Evolutionary conservation across 2,888 invertebrate species (phyloP).

Genomic region (Graphium colonna): DNA sequence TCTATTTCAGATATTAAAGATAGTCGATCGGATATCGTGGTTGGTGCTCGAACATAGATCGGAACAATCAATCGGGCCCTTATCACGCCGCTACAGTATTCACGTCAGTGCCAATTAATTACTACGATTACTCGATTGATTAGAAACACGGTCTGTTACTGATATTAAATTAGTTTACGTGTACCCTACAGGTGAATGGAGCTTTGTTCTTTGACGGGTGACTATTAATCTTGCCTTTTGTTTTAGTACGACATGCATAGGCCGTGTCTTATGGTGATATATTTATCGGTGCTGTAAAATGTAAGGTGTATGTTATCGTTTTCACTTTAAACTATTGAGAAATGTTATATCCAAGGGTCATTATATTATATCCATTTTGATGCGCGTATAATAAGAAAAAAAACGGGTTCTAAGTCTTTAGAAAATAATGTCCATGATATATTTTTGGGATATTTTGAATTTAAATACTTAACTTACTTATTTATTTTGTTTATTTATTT

Average conservation of each 20-base stretch:
- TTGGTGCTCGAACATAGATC: conserved; percentile 22
- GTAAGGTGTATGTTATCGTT: no score
- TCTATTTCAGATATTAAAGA: not conserved
- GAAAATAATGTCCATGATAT: no score
- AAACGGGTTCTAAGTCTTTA: no score
- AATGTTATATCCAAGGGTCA: no score
- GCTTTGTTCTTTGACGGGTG: conserved; percentile 15
- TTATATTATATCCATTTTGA: no score
- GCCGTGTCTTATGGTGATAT: not conserved
- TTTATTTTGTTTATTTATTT: no score
- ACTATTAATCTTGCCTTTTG: conserved; percentile 15
- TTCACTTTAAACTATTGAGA: no score
- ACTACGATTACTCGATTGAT: conserved; percentile 62
- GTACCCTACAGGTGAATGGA: conserved; percentile 31
- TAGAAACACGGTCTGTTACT: conserved; percentile 47
- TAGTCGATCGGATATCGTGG: no score
- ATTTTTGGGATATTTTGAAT: no score
- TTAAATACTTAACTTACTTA: no score
- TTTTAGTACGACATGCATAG: not conserved
- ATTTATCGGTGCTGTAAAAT: not conserved
- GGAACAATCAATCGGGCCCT: conserved; percentile 36
- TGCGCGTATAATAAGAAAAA: no score
- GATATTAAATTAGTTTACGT: conserved; percentile 54
- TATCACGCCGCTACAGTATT: conserved; percentile 35
- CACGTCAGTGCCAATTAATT: conserved; percentile 63